phyloP scores from a whole-genome alignment of 64 coral and sea anemone species.

The Montipora efflorescens region DNA sequence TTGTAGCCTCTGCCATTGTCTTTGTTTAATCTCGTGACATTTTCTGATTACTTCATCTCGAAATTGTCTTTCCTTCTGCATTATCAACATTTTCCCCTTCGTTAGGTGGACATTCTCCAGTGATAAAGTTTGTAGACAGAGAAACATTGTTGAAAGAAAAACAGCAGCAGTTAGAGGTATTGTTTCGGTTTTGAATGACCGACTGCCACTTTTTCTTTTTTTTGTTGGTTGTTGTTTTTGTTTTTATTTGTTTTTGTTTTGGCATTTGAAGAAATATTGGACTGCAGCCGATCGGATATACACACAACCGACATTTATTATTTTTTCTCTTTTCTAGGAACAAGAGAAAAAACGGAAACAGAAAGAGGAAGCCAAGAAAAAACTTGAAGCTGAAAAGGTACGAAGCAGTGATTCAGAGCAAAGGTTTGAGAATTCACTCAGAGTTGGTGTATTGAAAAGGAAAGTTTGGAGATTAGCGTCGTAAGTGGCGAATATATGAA shows the following conservation, averaged over 20 bases:
- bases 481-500: too few species aligned
- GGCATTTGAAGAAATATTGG: too few species aligned
- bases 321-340: slow-evolving; percentile 57
- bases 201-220: neutral
- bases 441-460: neutral
- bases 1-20: too few species aligned
- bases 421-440: neutral
- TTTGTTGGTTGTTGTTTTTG: neutral
- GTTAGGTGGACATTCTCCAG: slow-evolving; percentile 41
- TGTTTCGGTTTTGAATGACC: neutral
- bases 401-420: neutral
- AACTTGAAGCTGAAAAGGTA: slow-evolving; percentile 87
- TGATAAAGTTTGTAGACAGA: slow-evolving; percentile 97
- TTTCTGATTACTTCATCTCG: too few species aligned
- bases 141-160: slow-evolving; percentile 91
- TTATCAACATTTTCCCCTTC: neutral
- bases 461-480: neutral
- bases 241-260: neutral
- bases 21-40: too few species aligned
- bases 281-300: too few species aligned
- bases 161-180: slow-evolving; percentile 89
- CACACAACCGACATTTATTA: too few species aligned
- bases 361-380: slow-evolving; percentile 90
- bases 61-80: too few species aligned
- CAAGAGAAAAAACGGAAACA: slow-evolving; percentile 82